These are phyloP conservation scores for Caenorhabditis tropicalis DNA, from an alignment of 1,140 invertebrate species.

Conservation along the genomic window DNA sequence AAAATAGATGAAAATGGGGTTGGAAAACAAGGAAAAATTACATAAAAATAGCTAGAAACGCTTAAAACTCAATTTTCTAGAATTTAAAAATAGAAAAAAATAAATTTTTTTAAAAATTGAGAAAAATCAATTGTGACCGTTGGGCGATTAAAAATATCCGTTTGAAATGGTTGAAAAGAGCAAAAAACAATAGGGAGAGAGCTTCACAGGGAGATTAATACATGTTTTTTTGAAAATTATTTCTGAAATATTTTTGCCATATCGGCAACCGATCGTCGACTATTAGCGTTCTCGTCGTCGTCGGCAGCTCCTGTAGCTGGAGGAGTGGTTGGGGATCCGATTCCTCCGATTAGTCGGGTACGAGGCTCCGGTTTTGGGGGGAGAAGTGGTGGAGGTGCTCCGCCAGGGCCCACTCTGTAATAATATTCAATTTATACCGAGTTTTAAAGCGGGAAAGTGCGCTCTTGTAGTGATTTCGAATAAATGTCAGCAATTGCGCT, in stretches of 20 bases:
- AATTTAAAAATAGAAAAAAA: no score
- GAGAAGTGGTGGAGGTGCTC: slow-evolving; percentile 49
- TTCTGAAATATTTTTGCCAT: slow-evolving; percentile 55
- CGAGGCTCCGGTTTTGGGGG: slow-evolving; percentile 55
- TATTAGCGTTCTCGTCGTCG: slow-evolving; percentile 55
- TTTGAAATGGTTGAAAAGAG: not conserved
- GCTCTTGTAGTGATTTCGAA: no score
- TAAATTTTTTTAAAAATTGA: no score
- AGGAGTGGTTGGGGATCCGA: slow-evolving; percentile 1
- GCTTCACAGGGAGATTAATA: not conserved
- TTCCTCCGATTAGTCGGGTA: slow-evolving; percentile 45
- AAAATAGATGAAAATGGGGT: no score
- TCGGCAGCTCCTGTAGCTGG: not conserved
- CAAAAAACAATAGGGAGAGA: not conserved
- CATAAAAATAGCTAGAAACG: no score
- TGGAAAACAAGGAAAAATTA: no score
- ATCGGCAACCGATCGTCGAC: slow-evolving; percentile 58
- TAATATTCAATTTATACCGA: no score
- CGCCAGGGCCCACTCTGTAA: slow-evolving; percentile 13
- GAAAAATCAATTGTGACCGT: not conserved
- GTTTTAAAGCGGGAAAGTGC: no score
- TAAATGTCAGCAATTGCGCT: no score
- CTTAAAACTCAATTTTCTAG: no score
- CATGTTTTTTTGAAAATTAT: not conserved
- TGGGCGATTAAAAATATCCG: no score